Percentiles rank a stretch among this genome's conserved stretches.
phyloP scores from a whole-genome alignment of 2,888 invertebrate genomes.

The Leptopterna dolabrata region DNA sequence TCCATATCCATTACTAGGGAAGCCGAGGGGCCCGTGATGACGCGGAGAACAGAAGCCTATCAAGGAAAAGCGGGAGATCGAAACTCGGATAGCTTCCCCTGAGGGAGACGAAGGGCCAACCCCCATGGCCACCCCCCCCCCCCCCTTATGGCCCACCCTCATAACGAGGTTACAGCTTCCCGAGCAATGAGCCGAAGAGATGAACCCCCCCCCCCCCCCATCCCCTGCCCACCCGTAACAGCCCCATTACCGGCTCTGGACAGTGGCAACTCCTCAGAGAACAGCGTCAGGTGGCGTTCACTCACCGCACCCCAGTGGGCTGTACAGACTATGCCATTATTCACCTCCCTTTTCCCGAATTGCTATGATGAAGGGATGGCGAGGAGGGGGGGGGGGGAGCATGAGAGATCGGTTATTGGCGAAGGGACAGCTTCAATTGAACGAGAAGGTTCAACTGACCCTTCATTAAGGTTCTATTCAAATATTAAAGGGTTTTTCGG shows the following conservation, averaged over 20 bases:
- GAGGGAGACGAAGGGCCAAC: no score
- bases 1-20: no score
- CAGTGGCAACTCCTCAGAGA: background rate
- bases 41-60: no score
- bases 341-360: background rate
- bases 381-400: background rate
- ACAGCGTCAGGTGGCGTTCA: background rate
- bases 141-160: background rate
- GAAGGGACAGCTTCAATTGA: background rate
- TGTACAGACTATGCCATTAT: background rate
- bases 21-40: no score
- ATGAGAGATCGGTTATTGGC: constrained; percentile 7
- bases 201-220: background rate
- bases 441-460: background rate
- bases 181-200: constrained; percentile 7
- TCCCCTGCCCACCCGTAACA: background rate
- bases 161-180: background rate
- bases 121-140: no score
- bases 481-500: background rate
- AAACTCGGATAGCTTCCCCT: no score
- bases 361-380: background rate
- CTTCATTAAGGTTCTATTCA: constrained; percentile 1
- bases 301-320: background rate
- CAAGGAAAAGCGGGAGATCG: no score
- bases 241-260: background rate